Conservation (phyloP, 2,888 invertebrate species). For the Hyppa rectilinea region DNA sequence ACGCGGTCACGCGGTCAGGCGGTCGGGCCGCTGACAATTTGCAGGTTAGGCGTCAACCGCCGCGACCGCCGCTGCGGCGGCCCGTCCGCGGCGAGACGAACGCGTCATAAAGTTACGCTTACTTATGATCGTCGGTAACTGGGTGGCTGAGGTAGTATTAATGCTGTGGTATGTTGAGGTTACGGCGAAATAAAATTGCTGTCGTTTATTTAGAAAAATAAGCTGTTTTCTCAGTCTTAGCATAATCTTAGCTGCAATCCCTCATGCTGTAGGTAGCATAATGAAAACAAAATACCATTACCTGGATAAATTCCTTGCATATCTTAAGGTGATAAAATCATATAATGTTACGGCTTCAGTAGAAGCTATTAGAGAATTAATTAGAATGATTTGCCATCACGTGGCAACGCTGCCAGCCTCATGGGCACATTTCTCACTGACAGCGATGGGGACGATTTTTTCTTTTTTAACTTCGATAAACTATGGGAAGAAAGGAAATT, state of each 20-base stretch:
- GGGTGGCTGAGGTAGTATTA: not conserved
- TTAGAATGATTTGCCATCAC: no score
- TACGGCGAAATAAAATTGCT: not conserved
- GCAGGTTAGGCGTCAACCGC: conserved; percentile 80
- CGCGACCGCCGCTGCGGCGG: conserved; percentile 63
- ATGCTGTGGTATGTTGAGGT: not conserved
- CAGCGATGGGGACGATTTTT: no score
- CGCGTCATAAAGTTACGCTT: conserved; percentile 65
- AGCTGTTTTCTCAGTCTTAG: not conserved
- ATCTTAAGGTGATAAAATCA: no score
- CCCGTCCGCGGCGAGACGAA: conserved; percentile 57
- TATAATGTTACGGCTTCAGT: no score
- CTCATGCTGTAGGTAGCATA: not conserved
- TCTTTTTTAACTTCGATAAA: conserved; percentile 48
- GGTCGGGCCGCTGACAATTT: conserved; percentile 77
- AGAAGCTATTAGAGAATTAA: not conserved
- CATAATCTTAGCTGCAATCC: not conserved
- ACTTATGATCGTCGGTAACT: conserved; percentile 56
- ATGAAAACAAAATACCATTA: not conserved
- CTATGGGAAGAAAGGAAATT: conserved; percentile 44
- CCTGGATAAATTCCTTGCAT: not conserved
- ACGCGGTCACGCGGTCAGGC: conserved; percentile 72
- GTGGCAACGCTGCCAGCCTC: no score
- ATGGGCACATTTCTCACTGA: no score
- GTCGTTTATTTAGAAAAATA: not conserved